These are phyloP conservation scores for Candoia aspera DNA, from an alignment of 2,113 vertebrate species.

Conservation along the genomic window DNA sequence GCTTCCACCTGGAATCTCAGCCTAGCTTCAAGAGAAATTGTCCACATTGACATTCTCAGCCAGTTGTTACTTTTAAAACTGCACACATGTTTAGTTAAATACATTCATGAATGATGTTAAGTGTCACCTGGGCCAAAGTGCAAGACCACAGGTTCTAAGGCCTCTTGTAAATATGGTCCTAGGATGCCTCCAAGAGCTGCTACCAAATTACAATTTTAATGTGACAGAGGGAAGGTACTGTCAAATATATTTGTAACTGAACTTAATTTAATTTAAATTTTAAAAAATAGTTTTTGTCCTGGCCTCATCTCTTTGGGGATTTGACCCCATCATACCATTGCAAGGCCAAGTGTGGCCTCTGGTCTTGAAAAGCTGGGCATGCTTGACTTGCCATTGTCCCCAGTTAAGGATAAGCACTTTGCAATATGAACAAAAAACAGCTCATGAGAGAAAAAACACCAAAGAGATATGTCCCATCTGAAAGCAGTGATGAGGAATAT, in stretches of 20 bases:
- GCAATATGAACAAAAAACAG: background rate
- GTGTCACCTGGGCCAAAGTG: background rate
- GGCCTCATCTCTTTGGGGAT: background rate
- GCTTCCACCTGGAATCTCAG: background rate
- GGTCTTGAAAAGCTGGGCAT: background rate
- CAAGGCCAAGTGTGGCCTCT: background rate
- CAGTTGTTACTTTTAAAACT: background rate
- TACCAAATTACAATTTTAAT: conserved; percentile 1
- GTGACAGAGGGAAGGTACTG: background rate
- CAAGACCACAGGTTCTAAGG: background rate
- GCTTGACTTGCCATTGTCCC: background rate
- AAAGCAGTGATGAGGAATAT: background rate
- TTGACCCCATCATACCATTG: background rate
- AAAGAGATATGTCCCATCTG: background rate
- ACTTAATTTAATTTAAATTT: background rate
- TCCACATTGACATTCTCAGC: background rate
- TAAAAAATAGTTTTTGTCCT: background rate
- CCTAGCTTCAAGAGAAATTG: background rate
- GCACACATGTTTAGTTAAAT: background rate
- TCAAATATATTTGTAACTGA: background rate
- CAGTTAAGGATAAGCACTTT: background rate
- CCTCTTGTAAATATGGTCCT: background rate
- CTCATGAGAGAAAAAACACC: background rate
- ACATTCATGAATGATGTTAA: background rate
- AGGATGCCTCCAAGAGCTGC: background rate